These are phyloP conservation scores for Nebria brevicollis DNA, from an alignment of 2,888 invertebrate species.

Conservation along the genomic window DNA sequence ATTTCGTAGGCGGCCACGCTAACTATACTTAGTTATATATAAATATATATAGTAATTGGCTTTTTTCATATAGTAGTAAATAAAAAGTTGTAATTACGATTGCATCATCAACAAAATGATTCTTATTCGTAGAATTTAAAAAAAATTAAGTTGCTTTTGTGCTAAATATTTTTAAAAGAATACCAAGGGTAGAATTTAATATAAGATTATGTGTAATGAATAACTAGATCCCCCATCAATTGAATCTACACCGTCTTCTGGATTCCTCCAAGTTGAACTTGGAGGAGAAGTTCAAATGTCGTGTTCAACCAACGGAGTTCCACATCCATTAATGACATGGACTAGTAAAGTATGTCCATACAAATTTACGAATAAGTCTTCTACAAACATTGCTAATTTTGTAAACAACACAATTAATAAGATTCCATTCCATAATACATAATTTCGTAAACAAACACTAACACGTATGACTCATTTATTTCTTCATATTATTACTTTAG, in stretches of 20 bases:
- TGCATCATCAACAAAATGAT: not conserved
- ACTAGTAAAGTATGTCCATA: constrained; percentile 63
- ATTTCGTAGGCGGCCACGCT: constrained; percentile 2
- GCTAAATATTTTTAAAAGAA: not conserved
- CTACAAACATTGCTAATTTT: not conserved
- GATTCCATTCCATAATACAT: no score
- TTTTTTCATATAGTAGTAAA: not conserved
- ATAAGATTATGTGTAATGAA: not conserved
- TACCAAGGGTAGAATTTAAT: not conserved
- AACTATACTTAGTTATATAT: constrained; percentile 1
- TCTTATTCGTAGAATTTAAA: not conserved
- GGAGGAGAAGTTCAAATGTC: constrained; percentile 80
- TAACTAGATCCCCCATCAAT: constrained; percentile 75
- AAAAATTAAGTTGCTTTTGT: constrained; percentile 32
- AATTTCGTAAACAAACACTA: no score
- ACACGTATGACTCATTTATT: not conserved
- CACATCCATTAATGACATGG: constrained; percentile 80
- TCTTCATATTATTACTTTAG: constrained; percentile 57
- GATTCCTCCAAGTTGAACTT: constrained; percentile 76
- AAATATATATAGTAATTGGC: constrained; percentile 3
- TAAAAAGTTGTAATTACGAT: not conserved
- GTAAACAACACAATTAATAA: no score
- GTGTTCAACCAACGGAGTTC: constrained; percentile 77
- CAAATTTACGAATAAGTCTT: no score
- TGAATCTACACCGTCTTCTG: constrained; percentile 73